A percentile compares a stretch with the other conserved stretches of the same genome.
Evolutionary conservation across 1,140 invertebrate genomes (phyloP).

Genomic region (Saxidomus purpurata): DNA sequence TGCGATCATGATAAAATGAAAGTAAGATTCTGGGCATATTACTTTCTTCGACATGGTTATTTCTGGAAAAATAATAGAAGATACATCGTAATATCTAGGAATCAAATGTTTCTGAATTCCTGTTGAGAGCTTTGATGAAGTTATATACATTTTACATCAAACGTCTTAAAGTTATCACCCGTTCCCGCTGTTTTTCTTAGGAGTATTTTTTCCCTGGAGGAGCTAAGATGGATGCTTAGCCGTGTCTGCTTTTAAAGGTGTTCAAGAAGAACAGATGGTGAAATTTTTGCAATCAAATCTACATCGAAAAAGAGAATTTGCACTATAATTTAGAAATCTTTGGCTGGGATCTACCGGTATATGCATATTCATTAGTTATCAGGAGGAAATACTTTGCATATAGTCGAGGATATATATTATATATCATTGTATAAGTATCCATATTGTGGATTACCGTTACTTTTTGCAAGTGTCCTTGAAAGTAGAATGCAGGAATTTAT

Average conservation of each 20-base stretch:
- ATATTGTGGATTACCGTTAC: no score
- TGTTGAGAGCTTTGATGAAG: constrained; percentile 1
- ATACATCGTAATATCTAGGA: background rate
- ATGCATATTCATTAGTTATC: no score
- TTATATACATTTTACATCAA: constrained; percentile 21
- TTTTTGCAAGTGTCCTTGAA: background rate
- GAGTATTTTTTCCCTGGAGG: background rate
- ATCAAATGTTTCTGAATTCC: background rate
- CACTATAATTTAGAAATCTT: background rate
- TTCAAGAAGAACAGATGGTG: constrained; percentile 36
- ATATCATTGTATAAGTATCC: no score
- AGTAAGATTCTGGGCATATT: background rate
- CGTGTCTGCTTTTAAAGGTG: background rate
- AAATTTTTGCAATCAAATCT: background rate
- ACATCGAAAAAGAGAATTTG: background rate
- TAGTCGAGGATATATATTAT: no score
- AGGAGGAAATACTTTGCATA: no score
- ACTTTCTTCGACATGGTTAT: background rate
- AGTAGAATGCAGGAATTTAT: background rate
- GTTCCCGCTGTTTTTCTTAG: background rate
- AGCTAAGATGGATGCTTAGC: no score
- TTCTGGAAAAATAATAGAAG: background rate
- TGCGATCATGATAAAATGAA: constrained; percentile 6
- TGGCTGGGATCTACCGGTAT: background rate
- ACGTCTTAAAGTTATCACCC: background rate